Conservation (phyloP, 1,140 invertebrate species). For the Aphelenchoides besseyi region DNA sequence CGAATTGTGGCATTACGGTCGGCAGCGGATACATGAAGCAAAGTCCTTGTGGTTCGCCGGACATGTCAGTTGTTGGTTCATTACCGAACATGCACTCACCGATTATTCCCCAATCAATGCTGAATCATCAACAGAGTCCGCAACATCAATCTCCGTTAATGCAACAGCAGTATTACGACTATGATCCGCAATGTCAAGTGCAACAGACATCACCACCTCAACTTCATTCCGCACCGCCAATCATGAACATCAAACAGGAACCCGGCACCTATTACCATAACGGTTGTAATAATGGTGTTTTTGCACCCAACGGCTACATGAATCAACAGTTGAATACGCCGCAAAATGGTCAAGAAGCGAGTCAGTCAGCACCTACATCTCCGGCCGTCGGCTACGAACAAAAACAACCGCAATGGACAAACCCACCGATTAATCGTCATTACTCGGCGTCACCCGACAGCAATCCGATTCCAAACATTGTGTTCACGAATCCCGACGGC, state of each 20-base stretch:
- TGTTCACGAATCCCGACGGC: constrained; percentile 44
- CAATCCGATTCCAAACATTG: constrained; percentile 48
- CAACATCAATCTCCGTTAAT: constrained; percentile 17
- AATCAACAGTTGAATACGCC: constrained; percentile 38
- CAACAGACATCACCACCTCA: background rate
- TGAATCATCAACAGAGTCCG: constrained; percentile 17
- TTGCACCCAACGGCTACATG: background rate
- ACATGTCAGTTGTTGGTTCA: constrained; percentile 30
- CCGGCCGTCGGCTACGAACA: constrained; percentile 21
- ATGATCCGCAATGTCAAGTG: background rate
- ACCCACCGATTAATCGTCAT: constrained; percentile 20
- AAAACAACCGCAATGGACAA: constrained; percentile 39
- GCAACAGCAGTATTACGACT: constrained; percentile 12
- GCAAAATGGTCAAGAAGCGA: constrained; percentile 1
- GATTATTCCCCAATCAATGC: background rate
- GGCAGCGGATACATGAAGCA: constrained; percentile 12
- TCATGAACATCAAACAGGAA: constrained; percentile 11
- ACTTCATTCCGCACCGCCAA: constrained; percentile 5
- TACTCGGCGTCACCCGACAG: constrained; percentile 50
- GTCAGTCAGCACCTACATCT: constrained; percentile 43
- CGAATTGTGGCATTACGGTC: background rate
- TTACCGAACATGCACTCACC: constrained; percentile 34
- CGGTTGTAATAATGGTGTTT: background rate
- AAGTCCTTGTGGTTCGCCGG: constrained; percentile 19
- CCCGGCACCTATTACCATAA: background rate